Evolutionary conservation across 2,113 vertebrate species (phyloP).

Genomic region (Macquaria australasica): DNA sequence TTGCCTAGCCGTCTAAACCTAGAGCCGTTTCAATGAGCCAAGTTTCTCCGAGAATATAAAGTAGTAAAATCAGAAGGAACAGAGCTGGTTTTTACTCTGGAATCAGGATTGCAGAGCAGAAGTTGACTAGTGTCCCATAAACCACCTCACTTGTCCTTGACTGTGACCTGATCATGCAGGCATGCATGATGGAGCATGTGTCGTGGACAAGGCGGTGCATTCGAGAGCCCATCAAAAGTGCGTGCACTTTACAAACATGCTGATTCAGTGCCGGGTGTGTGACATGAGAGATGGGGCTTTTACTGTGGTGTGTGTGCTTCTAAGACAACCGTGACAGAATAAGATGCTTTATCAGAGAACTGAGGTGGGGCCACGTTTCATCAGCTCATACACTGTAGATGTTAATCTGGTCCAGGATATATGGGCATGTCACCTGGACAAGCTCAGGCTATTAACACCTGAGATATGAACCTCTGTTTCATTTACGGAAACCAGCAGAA

Average conservation of each 20-base stretch:
- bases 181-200: slow-evolving; percentile 51
- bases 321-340: slow-evolving; percentile 53
- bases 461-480: slow-evolving; percentile 47
- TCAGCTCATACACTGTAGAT: slow-evolving; percentile 52
- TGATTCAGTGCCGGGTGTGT: slow-evolving; percentile 59
- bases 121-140: slow-evolving; percentile 9
- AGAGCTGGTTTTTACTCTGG: neutral
- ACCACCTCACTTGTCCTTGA: slow-evolving; percentile 33
- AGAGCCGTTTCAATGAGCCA: neutral
- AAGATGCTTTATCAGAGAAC: slow-evolving; percentile 54
- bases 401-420: slow-evolving; percentile 64
- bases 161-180: slow-evolving; percentile 34
- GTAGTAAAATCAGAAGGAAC: neutral
- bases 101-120: neutral
- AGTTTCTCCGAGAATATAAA: neutral
- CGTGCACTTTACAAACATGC: slow-evolving; percentile 51
- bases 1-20: slow-evolving; percentile 23
- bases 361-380: slow-evolving; percentile 46
- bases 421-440: slow-evolving; percentile 54
- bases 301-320: slow-evolving; percentile 25
- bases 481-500: slow-evolving; percentile 1
- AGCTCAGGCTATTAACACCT: slow-evolving; percentile 42
- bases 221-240: slow-evolving; percentile 5
- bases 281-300: slow-evolving; percentile 62
- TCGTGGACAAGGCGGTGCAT: neutral